A percentile compares a stretch with the other conserved stretches of the same genome.
Evolutionary conservation across 2,113 vertebrate species (phyloP).

Genomic region (Oryzias woworae): DNA sequence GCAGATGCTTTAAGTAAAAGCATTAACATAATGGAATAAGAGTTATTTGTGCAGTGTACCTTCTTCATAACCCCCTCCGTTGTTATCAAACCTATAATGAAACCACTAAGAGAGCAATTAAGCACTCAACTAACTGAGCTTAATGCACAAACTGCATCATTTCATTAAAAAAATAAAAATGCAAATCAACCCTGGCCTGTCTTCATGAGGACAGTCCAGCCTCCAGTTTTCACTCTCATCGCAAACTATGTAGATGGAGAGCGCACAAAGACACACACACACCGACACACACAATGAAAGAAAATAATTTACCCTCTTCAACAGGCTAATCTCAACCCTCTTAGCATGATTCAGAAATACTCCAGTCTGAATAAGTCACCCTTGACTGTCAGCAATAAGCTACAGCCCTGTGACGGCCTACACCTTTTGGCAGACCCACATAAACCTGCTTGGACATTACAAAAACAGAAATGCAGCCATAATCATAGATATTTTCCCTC

Average conservation of each 20-base stretch:
- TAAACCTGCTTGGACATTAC: slow-evolving; percentile 39
- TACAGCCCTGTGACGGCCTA: slow-evolving; percentile 26
- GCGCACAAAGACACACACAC: not conserved
- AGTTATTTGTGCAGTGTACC: not conserved
- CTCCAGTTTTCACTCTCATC: slow-evolving; percentile 22
- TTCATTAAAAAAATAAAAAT: slow-evolving; percentile 31
- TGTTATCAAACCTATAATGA: slow-evolving; percentile 40
- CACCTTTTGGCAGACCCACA: slow-evolving; percentile 42
- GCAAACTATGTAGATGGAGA: slow-evolving; percentile 42
- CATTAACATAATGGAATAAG: slow-evolving; percentile 1
- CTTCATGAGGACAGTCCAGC: slow-evolving; percentile 41
- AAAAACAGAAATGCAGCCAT: slow-evolving; percentile 39
- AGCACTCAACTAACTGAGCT: slow-evolving; percentile 23
- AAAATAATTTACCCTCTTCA: slow-evolving; percentile 44
- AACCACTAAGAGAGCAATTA: slow-evolving; percentile 53
- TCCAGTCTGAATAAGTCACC: slow-evolving; percentile 63
- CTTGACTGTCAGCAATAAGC: slow-evolving; percentile 42
- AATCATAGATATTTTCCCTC: slow-evolving; percentile 4
- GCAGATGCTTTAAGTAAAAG: not conserved
- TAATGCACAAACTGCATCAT: slow-evolving; percentile 50
- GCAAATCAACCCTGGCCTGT: slow-evolving; percentile 43
- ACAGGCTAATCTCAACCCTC: slow-evolving; percentile 42
- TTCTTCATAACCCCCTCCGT: slow-evolving; percentile 18
- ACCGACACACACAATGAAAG: slow-evolving; percentile 10
- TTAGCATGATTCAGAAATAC: slow-evolving; percentile 54